phyloP scores from a whole-genome alignment of 2,888 invertebrate genomes.

The Temnothorax rugatulus region DNA sequence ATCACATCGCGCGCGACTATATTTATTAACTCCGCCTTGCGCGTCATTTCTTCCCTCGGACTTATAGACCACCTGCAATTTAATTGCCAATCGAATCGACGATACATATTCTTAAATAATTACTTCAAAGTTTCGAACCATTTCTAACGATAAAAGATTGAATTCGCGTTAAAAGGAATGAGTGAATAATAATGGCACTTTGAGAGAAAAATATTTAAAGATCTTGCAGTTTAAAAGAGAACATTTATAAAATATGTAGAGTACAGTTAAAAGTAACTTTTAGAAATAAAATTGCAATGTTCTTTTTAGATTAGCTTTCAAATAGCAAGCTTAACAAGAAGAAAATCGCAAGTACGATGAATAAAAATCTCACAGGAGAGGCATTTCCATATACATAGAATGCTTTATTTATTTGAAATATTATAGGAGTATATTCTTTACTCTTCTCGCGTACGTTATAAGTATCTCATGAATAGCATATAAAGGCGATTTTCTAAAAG shows the following conservation, averaged over 20 bases:
- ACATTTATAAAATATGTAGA: background rate
- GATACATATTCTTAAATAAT: slow-evolving; percentile 8
- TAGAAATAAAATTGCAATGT: background rate
- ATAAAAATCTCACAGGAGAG: background rate
- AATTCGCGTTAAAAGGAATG: background rate
- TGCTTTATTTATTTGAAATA: slow-evolving; percentile 15
- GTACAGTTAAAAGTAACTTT: background rate
- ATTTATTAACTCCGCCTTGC: slow-evolving; percentile 44
- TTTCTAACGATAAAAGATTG: background rate
- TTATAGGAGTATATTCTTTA: background rate
- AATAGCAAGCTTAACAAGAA: background rate
- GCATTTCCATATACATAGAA: background rate
- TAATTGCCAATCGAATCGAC: slow-evolving; percentile 17
- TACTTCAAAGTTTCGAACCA: background rate
- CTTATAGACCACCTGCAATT: slow-evolving; percentile 1
- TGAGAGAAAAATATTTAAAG: background rate
- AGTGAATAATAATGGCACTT: background rate
- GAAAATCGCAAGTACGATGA: background rate
- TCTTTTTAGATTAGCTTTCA: background rate
- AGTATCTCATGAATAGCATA: slow-evolving; percentile 3
- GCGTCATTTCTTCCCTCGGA: background rate
- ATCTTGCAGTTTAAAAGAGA: background rate
- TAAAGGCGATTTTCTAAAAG: slow-evolving; percentile 36
- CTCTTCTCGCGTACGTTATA: background rate
- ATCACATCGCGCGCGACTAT: slow-evolving; percentile 42